Evolutionary conservation across 2,888 invertebrate species (phyloP), one percentile per base, ranked within the genome.

Genomic region (Acanthosepion esculentum): DNA sequence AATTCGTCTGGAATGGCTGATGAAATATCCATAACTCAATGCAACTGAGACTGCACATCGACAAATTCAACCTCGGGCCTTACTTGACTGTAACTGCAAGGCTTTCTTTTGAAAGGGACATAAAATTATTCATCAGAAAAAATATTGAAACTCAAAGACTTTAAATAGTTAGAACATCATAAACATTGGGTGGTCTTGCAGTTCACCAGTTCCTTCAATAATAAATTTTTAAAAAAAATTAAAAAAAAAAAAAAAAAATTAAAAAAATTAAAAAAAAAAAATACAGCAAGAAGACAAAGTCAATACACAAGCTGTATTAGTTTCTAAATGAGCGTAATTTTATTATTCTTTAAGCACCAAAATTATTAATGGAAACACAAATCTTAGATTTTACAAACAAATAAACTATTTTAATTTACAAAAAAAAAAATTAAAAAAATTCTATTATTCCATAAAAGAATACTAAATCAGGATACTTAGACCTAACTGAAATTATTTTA

Each of bases 1-100:
- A 64, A 93, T 94, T 94, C 64, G 94, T 64, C 94, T 64, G 94
- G 94, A 94, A 94, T 94, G 94, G 94, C 93, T 93, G 94, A 64
- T 55, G 59, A 94, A 55, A 94, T 94, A 94, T 94, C 95, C 95
- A 95, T 94, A 94, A 95, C 94, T 94, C 95, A 95, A 94, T 95
- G 95, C 94, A 95, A 95, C 95, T 95, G 94, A 95, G 94, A 94
- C 94, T 94, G 94, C 94, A 94, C 94, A 94, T 94, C 94, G 94
- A 94, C 94, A 94, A 94, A 94, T 95, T 96, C 96, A 96, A 96
- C 96, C 96, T 95, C 95, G 95, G 96, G 95, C 94, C 95, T 95
- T 96, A 95, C 95, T 94, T 94, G 95, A 95, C 96, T 95, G 94
- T 95, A 95, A 95, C 96, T 95, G 94, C 95, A 95, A 94, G 94